These are phyloP conservation scores for Thamnophis sirtalis DNA, from an alignment of 2,113 vertebrate genomes.

Conservation along the genomic window DNA sequence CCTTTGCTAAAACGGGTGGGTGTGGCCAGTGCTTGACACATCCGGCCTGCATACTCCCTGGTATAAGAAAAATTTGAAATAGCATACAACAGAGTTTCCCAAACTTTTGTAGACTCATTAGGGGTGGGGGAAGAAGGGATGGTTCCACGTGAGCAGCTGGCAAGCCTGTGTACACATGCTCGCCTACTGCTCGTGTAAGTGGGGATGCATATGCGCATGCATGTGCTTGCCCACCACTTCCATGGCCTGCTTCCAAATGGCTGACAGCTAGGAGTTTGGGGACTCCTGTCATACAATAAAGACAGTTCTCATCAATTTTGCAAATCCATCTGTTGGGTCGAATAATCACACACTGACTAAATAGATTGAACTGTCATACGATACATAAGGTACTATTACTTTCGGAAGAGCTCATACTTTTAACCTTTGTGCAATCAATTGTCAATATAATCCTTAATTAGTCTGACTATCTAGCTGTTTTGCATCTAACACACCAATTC, in stretches of 20 bases:
- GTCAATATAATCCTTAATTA: constrained; percentile 74
- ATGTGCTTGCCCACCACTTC: not conserved
- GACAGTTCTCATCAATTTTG: not conserved
- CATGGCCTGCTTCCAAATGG: not conserved
- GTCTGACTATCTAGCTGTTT: constrained; percentile 69
- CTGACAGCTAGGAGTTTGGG: not conserved
- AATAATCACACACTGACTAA: not conserved
- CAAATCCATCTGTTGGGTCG: not conserved
- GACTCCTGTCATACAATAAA: not conserved
- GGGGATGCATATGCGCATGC: not conserved
- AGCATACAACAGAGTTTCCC: not conserved
- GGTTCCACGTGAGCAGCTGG: not conserved
- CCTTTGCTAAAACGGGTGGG: too few species aligned
- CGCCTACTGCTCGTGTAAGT: not conserved
- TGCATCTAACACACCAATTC: constrained; percentile 73
- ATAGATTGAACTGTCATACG: constrained; percentile 18
- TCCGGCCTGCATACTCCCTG: too few species aligned
- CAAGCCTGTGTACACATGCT: too few species aligned
- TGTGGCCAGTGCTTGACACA: too few species aligned
- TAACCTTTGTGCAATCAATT: constrained; percentile 67
- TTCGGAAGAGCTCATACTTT: constrained; percentile 45
- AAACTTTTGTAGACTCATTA: not conserved
- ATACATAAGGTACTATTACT: constrained; percentile 40
- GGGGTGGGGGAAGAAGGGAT: not conserved
- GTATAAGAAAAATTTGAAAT: not conserved